phyloP scores from a whole-genome alignment of 2,888 invertebrate species.

The Amiota mariae region DNA sequence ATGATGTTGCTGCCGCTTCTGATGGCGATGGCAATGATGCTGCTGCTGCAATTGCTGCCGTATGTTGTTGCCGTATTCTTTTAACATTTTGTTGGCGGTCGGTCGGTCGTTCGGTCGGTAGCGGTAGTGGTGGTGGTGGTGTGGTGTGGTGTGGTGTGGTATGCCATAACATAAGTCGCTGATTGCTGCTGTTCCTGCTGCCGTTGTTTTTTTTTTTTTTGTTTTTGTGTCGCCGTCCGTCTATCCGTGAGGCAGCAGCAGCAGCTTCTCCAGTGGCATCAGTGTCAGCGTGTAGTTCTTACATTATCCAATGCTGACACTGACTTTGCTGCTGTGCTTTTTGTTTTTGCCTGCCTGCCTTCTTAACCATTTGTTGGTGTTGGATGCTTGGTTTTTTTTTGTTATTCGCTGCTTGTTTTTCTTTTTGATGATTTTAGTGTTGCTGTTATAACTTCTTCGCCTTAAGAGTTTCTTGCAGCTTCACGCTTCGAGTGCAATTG shows the following conservation, averaged over 20 bases:
- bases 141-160: no score
- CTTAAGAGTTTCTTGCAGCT: slow-evolving; percentile 21
- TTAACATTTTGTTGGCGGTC: background rate
- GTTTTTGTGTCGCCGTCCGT: background rate
- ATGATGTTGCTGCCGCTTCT: slow-evolving; percentile 57
- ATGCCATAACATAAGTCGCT: slow-evolving; percentile 48
- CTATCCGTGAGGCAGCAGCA: background rate
- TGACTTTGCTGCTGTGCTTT: slow-evolving; percentile 19
- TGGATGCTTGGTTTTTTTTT: slow-evolving; percentile 19
- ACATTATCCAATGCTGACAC: slow-evolving; percentile 32
- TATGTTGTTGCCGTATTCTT: background rate
- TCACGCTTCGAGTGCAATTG: slow-evolving; percentile 29
- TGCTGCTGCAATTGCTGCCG: background rate
- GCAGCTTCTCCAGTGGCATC: slow-evolving; percentile 30
- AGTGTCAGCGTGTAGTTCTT: slow-evolving; percentile 37
- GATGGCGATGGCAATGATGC: slow-evolving; percentile 30
- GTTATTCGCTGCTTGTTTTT: slow-evolving; percentile 17
- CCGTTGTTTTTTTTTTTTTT: slow-evolving; percentile 29
- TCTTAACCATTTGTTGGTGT: background rate
- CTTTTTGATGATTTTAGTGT: slow-evolving; percentile 5
- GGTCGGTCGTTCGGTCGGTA: no score
- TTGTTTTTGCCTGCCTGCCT: background rate
- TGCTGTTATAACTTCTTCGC: slow-evolving; percentile 11
- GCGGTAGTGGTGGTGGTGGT: no score
- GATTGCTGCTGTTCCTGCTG: slow-evolving; percentile 40